phyloP scores from a whole-genome alignment of 2,888 invertebrate species.

The Oxyscelio sp. region DNA sequence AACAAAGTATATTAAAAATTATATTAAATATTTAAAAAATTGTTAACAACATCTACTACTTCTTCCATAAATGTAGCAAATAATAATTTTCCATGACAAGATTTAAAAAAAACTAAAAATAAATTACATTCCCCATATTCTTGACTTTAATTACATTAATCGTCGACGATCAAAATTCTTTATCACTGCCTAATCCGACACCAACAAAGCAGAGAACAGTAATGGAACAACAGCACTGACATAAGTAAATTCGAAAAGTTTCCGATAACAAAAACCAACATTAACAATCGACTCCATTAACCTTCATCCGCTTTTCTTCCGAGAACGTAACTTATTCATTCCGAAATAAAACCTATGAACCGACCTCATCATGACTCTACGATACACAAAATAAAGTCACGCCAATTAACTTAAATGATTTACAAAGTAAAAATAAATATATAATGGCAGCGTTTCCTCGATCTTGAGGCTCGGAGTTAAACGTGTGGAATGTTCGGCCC shows the following conservation, averaged over 20 bases:
- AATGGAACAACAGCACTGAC: background rate
- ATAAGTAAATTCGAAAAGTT: background rate
- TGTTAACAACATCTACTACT: too few species aligned
- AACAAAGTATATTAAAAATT: too few species aligned
- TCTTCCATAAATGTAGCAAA: too few species aligned
- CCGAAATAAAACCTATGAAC: constrained; percentile 43
- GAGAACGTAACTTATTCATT: constrained; percentile 16
- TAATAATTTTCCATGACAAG: too few species aligned
- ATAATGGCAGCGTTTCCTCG: constrained; percentile 51
- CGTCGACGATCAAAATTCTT: too few species aligned
- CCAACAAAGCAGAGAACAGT: background rate
- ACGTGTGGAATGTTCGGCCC: constrained; percentile 61
- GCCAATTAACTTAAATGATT: constrained; percentile 70
- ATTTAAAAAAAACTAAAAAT: too few species aligned
- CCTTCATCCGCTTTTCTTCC: constrained; percentile 11
- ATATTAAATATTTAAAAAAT: too few species aligned
- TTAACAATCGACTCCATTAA: constrained; percentile 33
- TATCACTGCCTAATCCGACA: too few species aligned
- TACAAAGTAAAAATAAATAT: constrained; percentile 62
- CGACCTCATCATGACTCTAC: constrained; percentile 41
- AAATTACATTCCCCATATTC: too few species aligned
- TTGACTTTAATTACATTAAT: too few species aligned
- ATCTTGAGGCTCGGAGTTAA: constrained; percentile 24
- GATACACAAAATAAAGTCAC: constrained; percentile 18
- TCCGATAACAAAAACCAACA: background rate